phyloP scores from a whole-genome alignment of 2,797 vertebrate genomes.

The Arrhamphus sclerolepis region DNA sequence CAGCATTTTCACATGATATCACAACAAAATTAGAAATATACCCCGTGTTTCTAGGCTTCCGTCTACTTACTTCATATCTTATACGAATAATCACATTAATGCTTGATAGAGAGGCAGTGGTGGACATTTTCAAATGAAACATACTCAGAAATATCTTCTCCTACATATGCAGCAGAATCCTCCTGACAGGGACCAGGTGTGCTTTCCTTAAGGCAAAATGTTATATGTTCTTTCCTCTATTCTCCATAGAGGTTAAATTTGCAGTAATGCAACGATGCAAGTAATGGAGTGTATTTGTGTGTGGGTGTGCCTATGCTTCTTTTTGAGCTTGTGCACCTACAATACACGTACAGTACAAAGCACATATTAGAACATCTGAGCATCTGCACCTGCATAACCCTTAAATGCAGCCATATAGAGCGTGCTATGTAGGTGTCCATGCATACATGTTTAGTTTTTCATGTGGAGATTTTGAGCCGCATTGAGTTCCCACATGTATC shows the following conservation, averaged over 20 bases:
- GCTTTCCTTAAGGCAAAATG: constrained; percentile 37
- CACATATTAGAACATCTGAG: constrained; percentile 18
- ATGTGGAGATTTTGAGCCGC: constrained; percentile 8
- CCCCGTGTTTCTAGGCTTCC: no score
- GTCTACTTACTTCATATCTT: no score
- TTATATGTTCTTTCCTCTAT: no score
- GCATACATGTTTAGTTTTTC: constrained; percentile 1
- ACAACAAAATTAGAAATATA: neutral
- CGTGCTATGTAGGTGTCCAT: neutral
- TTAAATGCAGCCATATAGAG: constrained; percentile 3
- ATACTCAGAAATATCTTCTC: constrained; percentile 4
- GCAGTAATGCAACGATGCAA: constrained; percentile 28
- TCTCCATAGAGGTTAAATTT: constrained; percentile 35
- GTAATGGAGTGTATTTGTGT: constrained; percentile 9
- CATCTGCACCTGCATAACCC: constrained; percentile 16
- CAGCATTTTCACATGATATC: neutral
- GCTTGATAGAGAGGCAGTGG: no score
- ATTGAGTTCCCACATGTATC: constrained; percentile 29
- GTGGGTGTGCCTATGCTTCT: constrained; percentile 12
- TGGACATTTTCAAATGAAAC: no score
- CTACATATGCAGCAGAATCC: neutral
- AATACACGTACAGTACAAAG: constrained; percentile 1
- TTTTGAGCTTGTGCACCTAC: constrained; percentile 17
- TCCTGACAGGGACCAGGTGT: constrained; percentile 50
- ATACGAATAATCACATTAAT: no score